Evolutionary conservation across 2,113 vertebrate genomes (phyloP).

Genomic region (Clarias batrachus): DNA sequence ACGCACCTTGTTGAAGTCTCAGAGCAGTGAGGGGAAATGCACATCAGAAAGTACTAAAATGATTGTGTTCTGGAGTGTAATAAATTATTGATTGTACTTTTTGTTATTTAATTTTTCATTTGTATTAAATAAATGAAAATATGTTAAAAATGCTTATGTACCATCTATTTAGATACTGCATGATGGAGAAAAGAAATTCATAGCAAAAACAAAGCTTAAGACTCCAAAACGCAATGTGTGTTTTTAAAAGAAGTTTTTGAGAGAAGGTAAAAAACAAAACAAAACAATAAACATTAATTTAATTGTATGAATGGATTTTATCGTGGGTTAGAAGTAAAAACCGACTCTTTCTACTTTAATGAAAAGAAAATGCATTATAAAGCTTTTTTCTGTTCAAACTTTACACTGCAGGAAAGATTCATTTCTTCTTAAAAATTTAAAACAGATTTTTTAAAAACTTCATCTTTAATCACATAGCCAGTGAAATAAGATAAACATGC

Average conservation of each 20-base stretch:
- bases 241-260: neutral
- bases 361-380: neutral
- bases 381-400: neutral
- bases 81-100: neutral
- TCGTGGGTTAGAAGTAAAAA: neutral
- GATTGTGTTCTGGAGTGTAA: neutral
- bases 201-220: neutral
- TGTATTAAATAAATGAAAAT: neutral
- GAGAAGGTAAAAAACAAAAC: neutral
- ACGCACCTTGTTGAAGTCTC: neutral
- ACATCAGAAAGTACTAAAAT: neutral
- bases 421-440: neutral
- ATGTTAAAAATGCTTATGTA: neutral
- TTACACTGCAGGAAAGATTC: neutral
- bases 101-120: neutral
- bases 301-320: neutral
- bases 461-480: neutral
- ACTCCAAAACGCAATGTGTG: neutral
- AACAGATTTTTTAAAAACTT: neutral
- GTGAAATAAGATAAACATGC: neutral
- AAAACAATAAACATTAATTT: neutral
- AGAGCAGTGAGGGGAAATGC: neutral
- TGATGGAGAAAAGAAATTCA: neutral
- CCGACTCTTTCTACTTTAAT: neutral
- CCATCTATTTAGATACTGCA: neutral